These are phyloP conservation scores for Carcina quercana DNA, from an alignment of 2,888 invertebrate genomes.

Conservation along the genomic window DNA sequence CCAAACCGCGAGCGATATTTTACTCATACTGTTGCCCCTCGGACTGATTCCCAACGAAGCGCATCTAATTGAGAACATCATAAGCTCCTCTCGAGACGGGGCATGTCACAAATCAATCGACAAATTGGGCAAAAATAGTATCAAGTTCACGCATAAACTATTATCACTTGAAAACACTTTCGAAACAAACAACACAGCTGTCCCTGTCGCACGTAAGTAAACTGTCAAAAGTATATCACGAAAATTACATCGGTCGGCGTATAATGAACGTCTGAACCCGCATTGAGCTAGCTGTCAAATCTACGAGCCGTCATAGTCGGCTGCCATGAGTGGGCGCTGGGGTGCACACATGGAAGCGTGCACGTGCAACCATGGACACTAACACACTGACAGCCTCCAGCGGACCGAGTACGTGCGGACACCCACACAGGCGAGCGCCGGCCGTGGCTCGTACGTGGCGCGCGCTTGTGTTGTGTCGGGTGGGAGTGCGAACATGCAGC, in stretches of 20 bases:
- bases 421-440: conserved; percentile 45
- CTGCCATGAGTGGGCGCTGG: conserved; percentile 72
- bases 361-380: conserved; percentile 56
- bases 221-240: conserved; percentile 56
- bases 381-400: conserved; percentile 68
- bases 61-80: conserved; percentile 65
- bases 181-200: conserved; percentile 25
- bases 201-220: conserved; percentile 47
- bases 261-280: conserved; percentile 73
- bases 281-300: conserved; percentile 76
- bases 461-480: conserved; percentile 61
- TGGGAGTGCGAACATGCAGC: conserved; percentile 74
- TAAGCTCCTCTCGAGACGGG: conserved; percentile 48
- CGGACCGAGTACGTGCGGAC: conserved; percentile 58
- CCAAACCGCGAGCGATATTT: conserved; percentile 48
- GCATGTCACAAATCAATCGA: conserved; percentile 62
- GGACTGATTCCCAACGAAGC: conserved; percentile 51
- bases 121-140: conserved; percentile 33
- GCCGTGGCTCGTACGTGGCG: conserved; percentile 57
- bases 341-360: conserved; percentile 57
- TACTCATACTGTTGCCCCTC: conserved; percentile 60
- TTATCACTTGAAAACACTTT: conserved; percentile 11
- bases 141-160: conserved; percentile 59
- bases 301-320: conserved; percentile 75
- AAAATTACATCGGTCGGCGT: conserved; percentile 65